Percentiles rank a stretch among this genome's conserved stretches.
Evolutionary conservation across 2,888 invertebrate genomes (phyloP).

Genomic region (Bedellia somnulentella): DNA sequence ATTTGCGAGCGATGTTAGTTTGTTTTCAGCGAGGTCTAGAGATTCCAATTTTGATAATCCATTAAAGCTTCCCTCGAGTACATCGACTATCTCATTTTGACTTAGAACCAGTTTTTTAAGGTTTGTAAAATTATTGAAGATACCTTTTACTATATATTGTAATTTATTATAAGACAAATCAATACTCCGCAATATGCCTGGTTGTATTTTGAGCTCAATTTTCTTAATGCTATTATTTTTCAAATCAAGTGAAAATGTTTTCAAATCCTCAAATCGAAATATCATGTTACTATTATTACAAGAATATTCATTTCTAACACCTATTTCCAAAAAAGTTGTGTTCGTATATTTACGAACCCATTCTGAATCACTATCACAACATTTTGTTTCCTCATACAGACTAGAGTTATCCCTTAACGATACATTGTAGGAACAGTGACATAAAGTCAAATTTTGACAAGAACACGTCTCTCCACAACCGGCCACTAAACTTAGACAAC

Average conservation of each 20-base stretch:
- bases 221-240: conserved; percentile 30
- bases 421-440: conserved; percentile 37
- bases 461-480: conserved; percentile 31
- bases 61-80: conserved; percentile 61
- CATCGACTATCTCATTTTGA: conserved; percentile 64
- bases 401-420: conserved; percentile 30
- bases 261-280: conserved; percentile 26
- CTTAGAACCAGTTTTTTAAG: conserved; percentile 69
- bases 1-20: conserved; percentile 57
- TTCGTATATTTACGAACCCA: conserved; percentile 27
- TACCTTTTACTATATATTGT: conserved; percentile 44
- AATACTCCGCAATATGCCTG: conserved; percentile 48
- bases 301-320: conserved; percentile 18
- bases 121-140: conserved; percentile 57
- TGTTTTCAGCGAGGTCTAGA: conserved; percentile 72
- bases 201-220: conserved; percentile 28
- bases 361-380: conserved; percentile 27
- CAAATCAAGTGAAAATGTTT: conserved; percentile 28
- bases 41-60: conserved; percentile 65
- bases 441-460: conserved; percentile 23
- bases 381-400: conserved; percentile 22
- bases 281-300: conserved; percentile 29
- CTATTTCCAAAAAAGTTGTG: conserved; percentile 30
- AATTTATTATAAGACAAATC: conserved; percentile 65
- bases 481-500: conserved; percentile 32